Evolutionary conservation across 2,797 vertebrate species (phyloP).

Genomic region (Stomatorhinus walkeri): DNA sequence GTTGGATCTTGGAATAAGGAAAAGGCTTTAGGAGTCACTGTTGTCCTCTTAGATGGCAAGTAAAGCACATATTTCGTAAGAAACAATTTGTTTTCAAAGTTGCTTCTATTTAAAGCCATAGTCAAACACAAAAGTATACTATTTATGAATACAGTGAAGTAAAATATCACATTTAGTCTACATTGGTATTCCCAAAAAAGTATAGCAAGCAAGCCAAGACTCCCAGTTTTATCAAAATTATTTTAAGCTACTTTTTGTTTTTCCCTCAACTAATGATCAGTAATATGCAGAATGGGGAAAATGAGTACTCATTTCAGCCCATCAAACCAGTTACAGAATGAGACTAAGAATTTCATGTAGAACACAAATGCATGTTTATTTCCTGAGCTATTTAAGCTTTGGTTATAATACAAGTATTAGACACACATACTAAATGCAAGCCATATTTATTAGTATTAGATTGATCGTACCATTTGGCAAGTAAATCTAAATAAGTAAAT

Average conservation of each 20-base stretch:
- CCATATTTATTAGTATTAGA: background rate
- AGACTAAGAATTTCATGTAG: background rate
- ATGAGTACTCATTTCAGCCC: background rate
- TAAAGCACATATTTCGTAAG: constrained; percentile 32
- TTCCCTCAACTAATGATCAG: background rate
- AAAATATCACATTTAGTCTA: background rate
- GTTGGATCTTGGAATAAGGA: constrained; percentile 48
- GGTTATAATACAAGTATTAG: background rate
- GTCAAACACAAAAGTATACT: background rate
- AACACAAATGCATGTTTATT: background rate
- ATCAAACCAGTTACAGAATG: background rate
- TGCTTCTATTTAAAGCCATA: background rate
- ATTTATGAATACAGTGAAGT: background rate
- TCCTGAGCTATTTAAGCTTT: background rate
- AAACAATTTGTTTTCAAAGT: background rate
- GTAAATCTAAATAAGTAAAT: background rate
- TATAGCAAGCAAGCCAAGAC: background rate
- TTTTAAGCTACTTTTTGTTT: background rate
- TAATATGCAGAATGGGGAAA: background rate
- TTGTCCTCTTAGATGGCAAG: constrained; percentile 41
- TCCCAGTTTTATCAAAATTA: background rate
- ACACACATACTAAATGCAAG: background rate
- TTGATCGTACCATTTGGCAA: background rate
- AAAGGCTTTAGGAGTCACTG: constrained; percentile 43
- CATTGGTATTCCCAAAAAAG: background rate